Evolutionary conservation across 2,797 vertebrate species (phyloP).

Genomic region (Clarias platycephalus): DNA sequence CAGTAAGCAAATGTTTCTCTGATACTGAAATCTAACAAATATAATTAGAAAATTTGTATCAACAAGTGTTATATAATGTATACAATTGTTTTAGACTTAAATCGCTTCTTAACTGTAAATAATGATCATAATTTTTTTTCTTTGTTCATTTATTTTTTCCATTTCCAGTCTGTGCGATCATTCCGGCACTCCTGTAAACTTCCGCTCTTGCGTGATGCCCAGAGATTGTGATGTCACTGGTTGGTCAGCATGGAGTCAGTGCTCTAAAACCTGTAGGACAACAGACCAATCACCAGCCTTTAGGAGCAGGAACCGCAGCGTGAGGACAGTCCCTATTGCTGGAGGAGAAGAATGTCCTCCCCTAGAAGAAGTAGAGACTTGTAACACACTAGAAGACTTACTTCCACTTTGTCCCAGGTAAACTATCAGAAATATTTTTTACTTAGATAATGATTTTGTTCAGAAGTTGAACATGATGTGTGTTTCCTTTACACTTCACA

Average conservation of each 20-base stretch:
- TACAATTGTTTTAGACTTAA: not conserved
- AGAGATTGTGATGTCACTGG: conserved; percentile 72
- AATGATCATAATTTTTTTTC: not conserved
- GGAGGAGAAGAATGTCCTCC: conserved; percentile 70
- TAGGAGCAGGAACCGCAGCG: conserved; percentile 67
- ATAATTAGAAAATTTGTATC: not conserved
- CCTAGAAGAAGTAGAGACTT: conserved; percentile 76
- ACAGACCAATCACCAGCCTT: conserved; percentile 66
- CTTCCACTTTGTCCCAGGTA: conserved; percentile 80
- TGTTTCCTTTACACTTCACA: not conserved
- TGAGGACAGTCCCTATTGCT: conserved; percentile 68
- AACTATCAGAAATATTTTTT: not conserved
- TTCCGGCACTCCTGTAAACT: conserved; percentile 70
- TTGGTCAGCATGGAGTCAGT: conserved; percentile 79
- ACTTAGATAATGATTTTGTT: not conserved
- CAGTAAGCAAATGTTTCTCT: not conserved
- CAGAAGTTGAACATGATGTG: not conserved
- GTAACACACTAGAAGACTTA: conserved; percentile 61
- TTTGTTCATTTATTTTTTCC: not conserved
- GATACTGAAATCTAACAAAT: not conserved
- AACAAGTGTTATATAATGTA: not conserved
- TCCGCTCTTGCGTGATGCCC: conserved; percentile 75
- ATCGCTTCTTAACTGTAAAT: not conserved
- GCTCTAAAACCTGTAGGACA: conserved; percentile 72
- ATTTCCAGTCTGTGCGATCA: conserved; percentile 71